Evolutionary conservation across 2,113 vertebrate genomes (phyloP).

Genomic region (Nannospalax galili): DNA sequence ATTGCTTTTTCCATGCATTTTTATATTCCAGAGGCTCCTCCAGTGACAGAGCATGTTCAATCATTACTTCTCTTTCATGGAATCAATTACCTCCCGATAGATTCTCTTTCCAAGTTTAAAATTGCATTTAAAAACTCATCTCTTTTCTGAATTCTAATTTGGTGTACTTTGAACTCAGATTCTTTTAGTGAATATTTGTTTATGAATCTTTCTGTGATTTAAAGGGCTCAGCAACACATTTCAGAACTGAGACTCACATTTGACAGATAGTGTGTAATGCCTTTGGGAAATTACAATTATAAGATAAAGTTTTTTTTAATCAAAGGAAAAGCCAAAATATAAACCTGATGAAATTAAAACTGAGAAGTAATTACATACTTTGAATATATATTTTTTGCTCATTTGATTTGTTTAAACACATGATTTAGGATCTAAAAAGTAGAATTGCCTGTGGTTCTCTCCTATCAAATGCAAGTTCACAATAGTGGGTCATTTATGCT

Average conservation of each 20-base stretch:
- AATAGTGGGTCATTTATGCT: conserved; percentile 25
- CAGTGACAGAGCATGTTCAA: conserved; percentile 81
- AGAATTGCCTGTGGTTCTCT: conserved; percentile 23
- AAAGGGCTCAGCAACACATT: conserved; percentile 77
- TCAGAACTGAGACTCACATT: conserved; percentile 61
- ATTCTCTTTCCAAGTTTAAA: conserved; percentile 85
- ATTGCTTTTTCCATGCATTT: conserved; percentile 80
- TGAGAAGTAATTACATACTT: conserved; percentile 78
- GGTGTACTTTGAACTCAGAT: conserved; percentile 78
- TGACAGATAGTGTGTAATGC: conserved; percentile 66
- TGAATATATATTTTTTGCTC: conserved; percentile 70
- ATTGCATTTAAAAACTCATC: conserved; percentile 86
- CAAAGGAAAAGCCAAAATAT: conserved; percentile 69
- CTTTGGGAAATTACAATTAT: conserved; percentile 77
- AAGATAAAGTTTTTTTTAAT: conserved; percentile 75
- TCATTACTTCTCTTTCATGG: conserved; percentile 84
- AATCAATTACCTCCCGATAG: conserved; percentile 87
- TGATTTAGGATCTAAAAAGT: conserved; percentile 6
- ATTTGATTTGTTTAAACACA: conserved; percentile 75
- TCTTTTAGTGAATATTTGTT: conserved; percentile 82
- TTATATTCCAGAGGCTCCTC: conserved; percentile 79
- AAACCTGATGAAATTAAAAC: conserved; percentile 76
- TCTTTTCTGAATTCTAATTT: conserved; percentile 85
- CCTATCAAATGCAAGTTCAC: neutral
- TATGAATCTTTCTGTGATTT: conserved; percentile 82